Evolutionary conservation across 2,113 vertebrate species (phyloP), one percentile per base, ranked within the genome.

Genomic region (Channa argus): DNA sequence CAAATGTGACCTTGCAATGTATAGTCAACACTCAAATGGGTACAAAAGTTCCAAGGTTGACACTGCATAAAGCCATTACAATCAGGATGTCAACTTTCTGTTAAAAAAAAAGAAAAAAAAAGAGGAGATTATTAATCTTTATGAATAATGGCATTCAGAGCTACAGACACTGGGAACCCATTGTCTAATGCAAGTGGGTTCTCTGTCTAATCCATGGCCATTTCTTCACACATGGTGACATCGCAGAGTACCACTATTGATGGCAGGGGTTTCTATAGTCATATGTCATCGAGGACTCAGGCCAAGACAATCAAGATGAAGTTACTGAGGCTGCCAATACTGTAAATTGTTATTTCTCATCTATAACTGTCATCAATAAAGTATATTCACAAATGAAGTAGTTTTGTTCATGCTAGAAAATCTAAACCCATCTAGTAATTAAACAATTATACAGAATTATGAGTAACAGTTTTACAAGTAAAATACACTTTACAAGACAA

Each of bases 61-160:
- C 85, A 51, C 74, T 77, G 80, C 66, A 82, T 60, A 47, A 83
- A 74, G 84, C 74, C 83, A 77, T 79, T 80, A 86, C 80, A 51
- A 69, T 82, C 74, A 80, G 55, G 51, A 78, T 58, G 80, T 84
- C 75, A 54, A 78, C 80, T 81, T 73, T 78, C 84, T 56, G 44
- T 24, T n/a, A n/a, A 24, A 24, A 24, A 24, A 24, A 24, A 24
- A 24, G 1, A 24, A 14, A 34, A 64, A 75, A 89, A 86, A 85
- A 85, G 85, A 87, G 72, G 80, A 89, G 86, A 78, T 92, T 84
- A 88, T 94, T 81, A 92, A 88, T 83, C 70, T 77, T 62, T 82
- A 66, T 94, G 91, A 95, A 93, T 93, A 86, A 92, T 90, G 82
- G 58, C 91, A 91, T 93, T 95, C 87, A 94, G 69, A 62, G 76